Conservation (phyloP, 2,797 vertebrate species). For the Craterocephalus amniculus region DNA sequence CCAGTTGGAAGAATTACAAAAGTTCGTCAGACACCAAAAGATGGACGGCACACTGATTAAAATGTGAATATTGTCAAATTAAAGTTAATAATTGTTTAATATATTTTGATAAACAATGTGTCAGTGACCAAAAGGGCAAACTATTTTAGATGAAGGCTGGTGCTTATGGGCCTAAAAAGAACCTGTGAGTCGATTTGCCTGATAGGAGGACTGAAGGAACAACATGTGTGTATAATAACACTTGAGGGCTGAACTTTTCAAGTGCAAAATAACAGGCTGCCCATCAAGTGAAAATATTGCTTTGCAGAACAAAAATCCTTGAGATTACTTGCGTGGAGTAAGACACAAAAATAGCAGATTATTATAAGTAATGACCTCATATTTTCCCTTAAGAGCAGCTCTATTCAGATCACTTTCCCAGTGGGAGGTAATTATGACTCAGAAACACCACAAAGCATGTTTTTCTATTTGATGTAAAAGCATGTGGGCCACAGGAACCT, state of each 20-base stretch:
- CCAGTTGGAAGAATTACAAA: slow-evolving; percentile 18
- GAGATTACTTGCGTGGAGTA: slow-evolving; percentile 10
- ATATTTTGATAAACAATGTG: background rate
- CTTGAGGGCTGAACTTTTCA: slow-evolving; percentile 17
- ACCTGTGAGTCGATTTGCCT: slow-evolving; percentile 6
- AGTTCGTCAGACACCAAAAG: background rate
- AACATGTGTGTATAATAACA: slow-evolving; percentile 31
- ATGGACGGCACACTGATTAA: background rate
- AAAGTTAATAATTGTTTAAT: background rate
- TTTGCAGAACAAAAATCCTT: slow-evolving; percentile 37
- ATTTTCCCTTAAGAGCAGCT: slow-evolving; percentile 39
- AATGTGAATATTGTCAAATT: background rate
- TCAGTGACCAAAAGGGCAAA: background rate
- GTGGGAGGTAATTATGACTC: slow-evolving; percentile 67
- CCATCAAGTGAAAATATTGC: slow-evolving; percentile 40
- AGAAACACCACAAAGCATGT: slow-evolving; percentile 48
- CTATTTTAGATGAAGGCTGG: slow-evolving; percentile 4
- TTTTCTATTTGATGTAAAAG: slow-evolving; percentile 43
- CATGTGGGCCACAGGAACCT: slow-evolving; percentile 36
- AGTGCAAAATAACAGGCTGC: slow-evolving; percentile 25
- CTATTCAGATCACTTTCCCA: slow-evolving; percentile 40
- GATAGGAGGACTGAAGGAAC: slow-evolving; percentile 13
- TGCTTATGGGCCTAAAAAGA: background rate
- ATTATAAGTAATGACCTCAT: slow-evolving; percentile 57
- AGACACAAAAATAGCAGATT: slow-evolving; percentile 42